A percentile compares a stretch with the other conserved stretches of the same genome.
Evolutionary conservation across 2,888 invertebrate species (phyloP).

Genomic region (Drosophila putrida): DNA sequence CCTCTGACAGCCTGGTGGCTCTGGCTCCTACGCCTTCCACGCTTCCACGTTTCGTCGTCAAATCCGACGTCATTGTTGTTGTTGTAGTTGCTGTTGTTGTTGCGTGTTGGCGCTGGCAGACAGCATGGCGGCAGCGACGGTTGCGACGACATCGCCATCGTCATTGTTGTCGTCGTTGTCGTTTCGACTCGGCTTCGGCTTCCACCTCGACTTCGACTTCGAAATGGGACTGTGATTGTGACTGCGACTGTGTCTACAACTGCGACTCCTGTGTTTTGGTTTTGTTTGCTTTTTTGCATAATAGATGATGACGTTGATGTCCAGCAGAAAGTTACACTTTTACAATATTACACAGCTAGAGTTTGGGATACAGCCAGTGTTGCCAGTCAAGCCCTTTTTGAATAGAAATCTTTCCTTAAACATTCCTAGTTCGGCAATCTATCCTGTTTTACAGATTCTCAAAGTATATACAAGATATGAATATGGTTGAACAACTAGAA

Average conservation of each 20-base stretch:
- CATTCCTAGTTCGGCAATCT: too few species aligned
- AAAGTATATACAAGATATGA: too few species aligned
- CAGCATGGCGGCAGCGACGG: slow-evolving; percentile 68
- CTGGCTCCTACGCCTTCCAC: slow-evolving; percentile 64
- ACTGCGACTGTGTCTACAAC: neutral
- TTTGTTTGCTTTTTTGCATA: slow-evolving; percentile 55
- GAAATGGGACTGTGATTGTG: neutral
- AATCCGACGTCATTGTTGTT: slow-evolving; percentile 15
- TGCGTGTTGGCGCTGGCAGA: slow-evolving; percentile 80
- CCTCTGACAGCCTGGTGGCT: slow-evolving; percentile 57
- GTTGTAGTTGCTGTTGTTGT: slow-evolving; percentile 66
- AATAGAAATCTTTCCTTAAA: too few species aligned
- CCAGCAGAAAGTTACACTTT: slow-evolving; percentile 40
- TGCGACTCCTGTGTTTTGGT: slow-evolving; percentile 53
- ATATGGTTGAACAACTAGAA: too few species aligned
- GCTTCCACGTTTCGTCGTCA: slow-evolving; percentile 58
- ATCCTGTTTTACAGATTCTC: too few species aligned
- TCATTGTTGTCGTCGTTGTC: slow-evolving; percentile 47
- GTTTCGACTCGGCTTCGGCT: slow-evolving; percentile 42
- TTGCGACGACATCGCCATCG: slow-evolving; percentile 42
- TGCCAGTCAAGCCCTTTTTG: too few species aligned
- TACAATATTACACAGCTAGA: slow-evolving; percentile 5
- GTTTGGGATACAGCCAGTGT: neutral
- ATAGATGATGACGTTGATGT: slow-evolving; percentile 31
- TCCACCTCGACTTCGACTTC: slow-evolving; percentile 19